Evolutionary conservation across 2,888 invertebrate genomes (phyloP).

Genomic region (Stratiomys singularior): DNA sequence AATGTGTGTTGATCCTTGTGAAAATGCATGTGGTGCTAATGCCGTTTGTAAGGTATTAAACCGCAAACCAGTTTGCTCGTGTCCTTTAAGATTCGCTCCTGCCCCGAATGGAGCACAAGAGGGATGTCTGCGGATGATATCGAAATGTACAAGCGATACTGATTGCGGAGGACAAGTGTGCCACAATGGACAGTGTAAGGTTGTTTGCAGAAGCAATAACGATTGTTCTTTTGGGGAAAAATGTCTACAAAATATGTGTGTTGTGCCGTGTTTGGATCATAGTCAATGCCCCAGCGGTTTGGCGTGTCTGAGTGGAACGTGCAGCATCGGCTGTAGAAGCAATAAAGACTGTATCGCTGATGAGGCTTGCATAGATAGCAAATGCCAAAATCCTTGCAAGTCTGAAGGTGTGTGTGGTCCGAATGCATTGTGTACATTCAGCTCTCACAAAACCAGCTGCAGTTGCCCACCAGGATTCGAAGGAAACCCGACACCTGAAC

Average conservation of each 20-base stretch:
- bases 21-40: conserved; percentile 83
- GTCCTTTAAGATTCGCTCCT: conserved; percentile 80
- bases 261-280: conserved; percentile 82
- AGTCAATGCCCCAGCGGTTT: conserved; percentile 82
- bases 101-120: conserved; percentile 70
- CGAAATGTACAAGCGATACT: conserved; percentile 74
- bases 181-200: conserved; percentile 83
- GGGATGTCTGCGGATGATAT: conserved; percentile 78
- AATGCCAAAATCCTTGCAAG: conserved; percentile 85
- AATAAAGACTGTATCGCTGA: conserved; percentile 81
- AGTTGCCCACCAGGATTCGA: conserved; percentile 86
- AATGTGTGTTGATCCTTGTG: conserved; percentile 83
- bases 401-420: conserved; percentile 82
- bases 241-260: conserved; percentile 82
- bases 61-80: conserved; percentile 81
- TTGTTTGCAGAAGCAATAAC: conserved; percentile 78
- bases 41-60: conserved; percentile 82
- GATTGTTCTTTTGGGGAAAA: conserved; percentile 84
- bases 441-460: conserved; percentile 80
- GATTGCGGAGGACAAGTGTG: conserved; percentile 86
- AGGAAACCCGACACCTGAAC: conserved; percentile 86
- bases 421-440: conserved; percentile 82
- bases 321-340: conserved; percentile 84
- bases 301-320: conserved; percentile 83
- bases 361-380: conserved; percentile 85